Evolutionary conservation across 2,797 vertebrate genomes (phyloP), one percentile per base, ranked within the genome.

Genomic region (Rhyacichthys aspro): DNA sequence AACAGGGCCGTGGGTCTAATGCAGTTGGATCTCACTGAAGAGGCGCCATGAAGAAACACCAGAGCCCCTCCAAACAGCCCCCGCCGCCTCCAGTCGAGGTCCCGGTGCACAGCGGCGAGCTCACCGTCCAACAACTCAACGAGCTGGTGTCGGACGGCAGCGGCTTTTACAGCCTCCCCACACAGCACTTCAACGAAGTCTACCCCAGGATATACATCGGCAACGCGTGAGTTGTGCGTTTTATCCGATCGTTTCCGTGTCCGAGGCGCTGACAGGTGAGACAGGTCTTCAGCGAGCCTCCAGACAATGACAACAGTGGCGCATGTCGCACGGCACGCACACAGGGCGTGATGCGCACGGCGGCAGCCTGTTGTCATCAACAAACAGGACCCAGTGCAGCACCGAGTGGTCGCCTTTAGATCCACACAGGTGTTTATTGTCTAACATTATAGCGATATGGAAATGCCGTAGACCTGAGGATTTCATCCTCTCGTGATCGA

Each of bases 121-220:
- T 96, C 36, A 95, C 94, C 2, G 94, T 98, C 79, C 94, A 94
- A 59, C 93, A 95, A 64, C 95, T 98, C 61, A 98, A 98, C 90
- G 95, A 97, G 82, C 91, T 98, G 5, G 88, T 98, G 66, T 93
- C 95, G 0, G 88, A 96, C 66, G 93, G 92, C 62, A 95, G 93
- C 88, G 96, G 96, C 73, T 95, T 94, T 71, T 98, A 98, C 93
- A 96, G 94, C 84, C 89, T 98, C 2, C 97, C 97, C 14, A 96
- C 94, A 53, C 94, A 97, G 53, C 95, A 98, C 77, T 97, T 94
- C 93, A 96, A 98, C 90, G 96, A 98, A 92, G 96, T 98, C 74
- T 94, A 87, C 84, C 95, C 96, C 58, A 88, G 93, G 71, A 94
- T 98, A 82, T 97, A 94, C 92, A 88, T 98, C 89, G 97, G 97